These are phyloP conservation scores for Centrocercus urophasianus DNA, from an alignment of 2,113 vertebrate genomes.

Conservation along the genomic window DNA sequence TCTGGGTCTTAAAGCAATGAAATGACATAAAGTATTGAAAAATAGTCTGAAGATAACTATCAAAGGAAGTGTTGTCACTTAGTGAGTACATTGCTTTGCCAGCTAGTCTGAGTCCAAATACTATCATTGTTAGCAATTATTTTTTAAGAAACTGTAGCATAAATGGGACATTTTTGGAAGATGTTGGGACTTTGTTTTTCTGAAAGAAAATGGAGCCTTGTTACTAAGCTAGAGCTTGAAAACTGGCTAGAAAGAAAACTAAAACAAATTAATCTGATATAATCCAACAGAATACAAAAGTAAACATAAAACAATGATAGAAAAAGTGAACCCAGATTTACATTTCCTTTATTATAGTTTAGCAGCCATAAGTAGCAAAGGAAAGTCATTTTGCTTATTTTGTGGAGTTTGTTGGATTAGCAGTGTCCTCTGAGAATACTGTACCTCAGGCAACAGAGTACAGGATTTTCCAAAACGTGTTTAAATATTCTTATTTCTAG, in stretches of 20 bases:
- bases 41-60: constrained; percentile 51
- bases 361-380: constrained; percentile 33
- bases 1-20: constrained; percentile 12
- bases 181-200: constrained; percentile 20
- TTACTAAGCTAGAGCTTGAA: constrained; percentile 17
- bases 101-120: constrained; percentile 49
- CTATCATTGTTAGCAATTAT: constrained; percentile 18
- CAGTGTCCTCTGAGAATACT: neutral
- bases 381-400: constrained; percentile 1
- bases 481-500: neutral
- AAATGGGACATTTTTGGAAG: constrained; percentile 32
- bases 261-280: constrained; percentile 19
- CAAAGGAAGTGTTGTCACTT: constrained; percentile 59
- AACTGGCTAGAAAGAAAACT: constrained; percentile 29
- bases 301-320: constrained; percentile 12
- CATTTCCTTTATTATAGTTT: constrained; percentile 1
- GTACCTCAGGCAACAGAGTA: neutral
- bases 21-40: constrained; percentile 54
- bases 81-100: constrained; percentile 45
- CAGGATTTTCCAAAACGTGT: neutral
- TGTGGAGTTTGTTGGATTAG: constrained; percentile 13
- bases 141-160: constrained; percentile 21
- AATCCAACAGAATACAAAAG: constrained; percentile 33
- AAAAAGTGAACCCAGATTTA: neutral
- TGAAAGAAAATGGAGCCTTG: neutral